Evolutionary conservation across 2,888 invertebrate genomes (phyloP), one percentile per base, ranked within the genome.

Genomic region (Leptodirus hochenwartii): DNA sequence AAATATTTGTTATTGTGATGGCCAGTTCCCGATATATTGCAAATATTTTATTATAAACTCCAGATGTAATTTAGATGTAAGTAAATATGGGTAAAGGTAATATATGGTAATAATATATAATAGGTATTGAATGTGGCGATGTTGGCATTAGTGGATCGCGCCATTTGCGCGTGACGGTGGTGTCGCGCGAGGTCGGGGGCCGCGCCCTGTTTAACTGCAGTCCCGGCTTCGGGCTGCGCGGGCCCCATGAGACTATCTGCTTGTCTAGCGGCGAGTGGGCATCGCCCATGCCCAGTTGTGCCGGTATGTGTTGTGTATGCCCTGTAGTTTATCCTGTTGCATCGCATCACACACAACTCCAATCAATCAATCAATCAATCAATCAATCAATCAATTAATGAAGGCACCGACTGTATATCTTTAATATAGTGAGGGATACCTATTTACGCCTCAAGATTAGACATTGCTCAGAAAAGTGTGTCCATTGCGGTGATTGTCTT

Each of bases 111-210:
- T 20, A 8, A 8, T n/a, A 8, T 20, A 6, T 20, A 20, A 20
- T 36, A 75, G 76, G 73, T 51, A 74, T 81, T 29, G 80, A 81
- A 54, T 81, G 82, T 48, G 80, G 80, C 8, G 80, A 80, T 44
- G 71, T 80, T 32, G 59, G 69, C 26, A 30, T 30, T 17, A 25
- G 31, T 12, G 28, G 36, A 54, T 60, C 72, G 41, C 61, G 69
- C 3, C 64, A 72, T 23, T 65, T 80, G 9, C 65, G 74, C 22
- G 75, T 80, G 35, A 62, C 78, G 1, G 68, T 82, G 15, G 62
- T 79, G 31, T 79, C 79, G 4, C 66, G 80, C 5, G 77, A 78
- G 36, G 81, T 85, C 24, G 81, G 81, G 2, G 81, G 81, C 0
- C 62, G 75, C 14, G 80, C 80, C 1, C 72, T 78, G 23, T 84